phyloP scores from a whole-genome alignment of 1,140 invertebrate genomes.

The Dendrolimus kikuchii region DNA sequence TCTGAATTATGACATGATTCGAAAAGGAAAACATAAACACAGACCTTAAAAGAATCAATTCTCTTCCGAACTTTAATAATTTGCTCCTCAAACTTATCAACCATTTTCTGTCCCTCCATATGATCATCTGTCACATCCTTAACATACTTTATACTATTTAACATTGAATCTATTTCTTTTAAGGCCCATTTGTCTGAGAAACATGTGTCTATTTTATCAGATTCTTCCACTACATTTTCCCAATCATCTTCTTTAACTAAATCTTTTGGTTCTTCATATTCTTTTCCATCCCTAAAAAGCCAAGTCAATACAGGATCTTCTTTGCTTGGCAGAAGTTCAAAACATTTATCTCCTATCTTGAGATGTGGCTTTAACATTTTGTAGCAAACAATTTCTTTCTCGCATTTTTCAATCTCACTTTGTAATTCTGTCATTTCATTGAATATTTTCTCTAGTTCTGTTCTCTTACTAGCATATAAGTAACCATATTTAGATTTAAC shows the following conservation, averaged over 20 bases:
- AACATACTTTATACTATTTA: slow-evolving; percentile 39
- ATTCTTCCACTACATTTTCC: slow-evolving; percentile 30
- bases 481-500: slow-evolving; percentile 47
- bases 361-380: slow-evolving; percentile 38
- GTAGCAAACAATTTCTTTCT: slow-evolving; percentile 41
- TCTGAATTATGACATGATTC: too few relatives aligned
- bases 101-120: slow-evolving; percentile 28
- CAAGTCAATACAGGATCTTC: slow-evolving; percentile 44
- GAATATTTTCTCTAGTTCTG: slow-evolving; percentile 41
- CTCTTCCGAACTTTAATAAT: slow-evolving; percentile 32
- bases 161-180: slow-evolving; percentile 46
- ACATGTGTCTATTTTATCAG: slow-evolving; percentile 35
- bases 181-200: slow-evolving; percentile 41
- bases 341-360: slow-evolving; percentile 26
- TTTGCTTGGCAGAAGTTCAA: slow-evolving; percentile 30
- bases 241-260: slow-evolving; percentile 21
- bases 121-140: slow-evolving; percentile 36
- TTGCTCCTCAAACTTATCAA: slow-evolving; percentile 33
- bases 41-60: slow-evolving; percentile 47
- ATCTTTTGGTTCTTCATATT: slow-evolving; percentile 17
- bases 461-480: slow-evolving; percentile 40
- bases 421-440: slow-evolving; percentile 48
- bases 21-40: neutral
- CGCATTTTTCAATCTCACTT: slow-evolving; percentile 50
- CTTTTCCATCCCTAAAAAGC: slow-evolving; percentile 40